Evolutionary conservation across 2,113 vertebrate genomes (phyloP).

Genomic region (Carettochelys insculpta): DNA sequence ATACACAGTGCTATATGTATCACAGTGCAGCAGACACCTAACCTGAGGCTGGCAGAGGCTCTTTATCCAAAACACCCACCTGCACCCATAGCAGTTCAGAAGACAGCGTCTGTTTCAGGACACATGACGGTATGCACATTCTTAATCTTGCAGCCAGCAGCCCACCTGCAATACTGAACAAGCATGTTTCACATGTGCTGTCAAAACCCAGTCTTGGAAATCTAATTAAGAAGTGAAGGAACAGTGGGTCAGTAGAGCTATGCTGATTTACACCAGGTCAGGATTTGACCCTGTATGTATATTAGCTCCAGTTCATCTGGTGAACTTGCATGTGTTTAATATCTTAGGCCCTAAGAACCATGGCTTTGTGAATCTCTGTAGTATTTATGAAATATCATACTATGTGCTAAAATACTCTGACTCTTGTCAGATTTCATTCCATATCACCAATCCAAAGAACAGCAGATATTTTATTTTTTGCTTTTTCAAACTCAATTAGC

Average conservation of each 20-base stretch:
- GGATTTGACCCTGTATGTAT: background rate
- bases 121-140: background rate
- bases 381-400: background rate
- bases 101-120: background rate
- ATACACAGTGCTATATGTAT: background rate
- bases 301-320: background rate
- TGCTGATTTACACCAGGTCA: background rate
- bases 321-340: background rate
- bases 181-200: rapidly evolving
- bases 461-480: background rate
- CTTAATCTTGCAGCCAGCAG: background rate
- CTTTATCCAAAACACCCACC: background rate
- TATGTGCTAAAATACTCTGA: background rate
- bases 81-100: background rate
- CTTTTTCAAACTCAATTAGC: background rate
- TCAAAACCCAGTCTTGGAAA: background rate
- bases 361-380: background rate
- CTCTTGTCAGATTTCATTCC: too few species aligned
- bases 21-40: background rate
- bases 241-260: background rate
- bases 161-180: background rate
- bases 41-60: background rate
- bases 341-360: background rate
- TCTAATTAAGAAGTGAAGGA: background rate
- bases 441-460: background rate